Evolutionary conservation across 2,888 invertebrate genomes (phyloP).

Genomic region (Cheilosia urbana): DNA sequence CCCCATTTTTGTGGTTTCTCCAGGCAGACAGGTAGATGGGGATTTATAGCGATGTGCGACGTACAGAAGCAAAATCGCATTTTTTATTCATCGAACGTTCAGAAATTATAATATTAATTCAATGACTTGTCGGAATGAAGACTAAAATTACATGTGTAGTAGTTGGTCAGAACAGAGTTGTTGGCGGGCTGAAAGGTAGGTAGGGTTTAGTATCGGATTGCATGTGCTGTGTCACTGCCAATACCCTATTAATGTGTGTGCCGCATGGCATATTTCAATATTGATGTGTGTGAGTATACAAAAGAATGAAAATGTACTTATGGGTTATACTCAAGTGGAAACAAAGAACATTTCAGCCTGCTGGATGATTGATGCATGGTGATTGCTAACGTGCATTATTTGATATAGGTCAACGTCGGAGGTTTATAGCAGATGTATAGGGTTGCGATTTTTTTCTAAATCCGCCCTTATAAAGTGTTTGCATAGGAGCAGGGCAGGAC

Average conservation of each 20-base stretch:
- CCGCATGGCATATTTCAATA: slow-evolving; percentile 21
- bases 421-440: background rate
- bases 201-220: slow-evolving; percentile 25
- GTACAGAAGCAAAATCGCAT: slow-evolving; percentile 52
- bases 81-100: slow-evolving; percentile 58
- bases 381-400: background rate
- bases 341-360: slow-evolving; percentile 1
- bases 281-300: slow-evolving; percentile 1
- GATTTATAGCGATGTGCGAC: slow-evolving; percentile 42
- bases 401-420: slow-evolving; percentile 13
- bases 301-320: background rate
- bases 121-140: slow-evolving; percentile 51
- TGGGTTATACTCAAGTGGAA: background rate
- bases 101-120: slow-evolving; percentile 64
- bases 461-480: no score
- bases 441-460: no score
- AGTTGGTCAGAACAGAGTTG: slow-evolving; percentile 11
- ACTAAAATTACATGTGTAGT: slow-evolving; percentile 34
- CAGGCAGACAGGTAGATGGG: slow-evolving; percentile 27
- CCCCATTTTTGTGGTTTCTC: background rate
- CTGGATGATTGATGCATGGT: background rate
- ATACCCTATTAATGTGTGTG: background rate
- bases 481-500: no score
- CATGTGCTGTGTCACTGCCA: slow-evolving; percentile 42
- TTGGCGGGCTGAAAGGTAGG: background rate